Base-by-base conservation (phyloP, 2,888 invertebrate genomes). In the Caenorhabditis sinica region DNA sequence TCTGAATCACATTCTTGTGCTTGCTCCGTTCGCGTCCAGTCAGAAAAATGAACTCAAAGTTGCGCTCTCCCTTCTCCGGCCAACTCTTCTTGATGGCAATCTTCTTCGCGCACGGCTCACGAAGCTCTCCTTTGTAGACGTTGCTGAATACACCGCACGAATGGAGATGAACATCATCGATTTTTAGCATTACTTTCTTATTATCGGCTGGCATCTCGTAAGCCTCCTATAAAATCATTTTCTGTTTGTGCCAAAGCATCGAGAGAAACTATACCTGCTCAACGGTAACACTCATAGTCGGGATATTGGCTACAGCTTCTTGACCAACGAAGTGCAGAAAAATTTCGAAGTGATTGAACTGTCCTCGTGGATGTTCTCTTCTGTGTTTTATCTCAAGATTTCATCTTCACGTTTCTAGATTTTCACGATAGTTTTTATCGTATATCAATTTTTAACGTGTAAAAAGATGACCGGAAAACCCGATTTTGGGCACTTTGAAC, bases 11-110 rank as follows among this genome's bases (percentile, higher is more conserved):
- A 69, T 88, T 88, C 43, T 85, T 85, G 72, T 89, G 88, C 56
- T 87, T 87, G 49, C 69, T 77, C 3, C 86, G 82, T 68, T 80
- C 80, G n/a, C 87, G 65, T 25, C 82, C 87, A 5, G 86, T 83
- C 63, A 89, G 71, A 65, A 89, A 85, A n/a, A 85, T 72, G 56
- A 84, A 81, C 69, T 87, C 86, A 36, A 85, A 80, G 65, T 85
- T 82, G 13, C 85, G 36, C 20, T 85, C 85, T 20, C 76, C 82
- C 49, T 75, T 79, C 53, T 81, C 86, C 2, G 88, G 88, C 90
- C 90, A 90, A 53, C 89, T 89, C 69, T 90, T 90, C 73, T 90
- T 90, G 65, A 90, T 85, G 5, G 90, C 90, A 13, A 90, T 77
- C 58, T 90, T 85, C 56, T 83, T 82, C 40, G 83, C 75, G 20